These are phyloP conservation scores for Drosophila ercepeae DNA, from an alignment of 1,140 invertebrate genomes.

Conservation along the genomic window DNA sequence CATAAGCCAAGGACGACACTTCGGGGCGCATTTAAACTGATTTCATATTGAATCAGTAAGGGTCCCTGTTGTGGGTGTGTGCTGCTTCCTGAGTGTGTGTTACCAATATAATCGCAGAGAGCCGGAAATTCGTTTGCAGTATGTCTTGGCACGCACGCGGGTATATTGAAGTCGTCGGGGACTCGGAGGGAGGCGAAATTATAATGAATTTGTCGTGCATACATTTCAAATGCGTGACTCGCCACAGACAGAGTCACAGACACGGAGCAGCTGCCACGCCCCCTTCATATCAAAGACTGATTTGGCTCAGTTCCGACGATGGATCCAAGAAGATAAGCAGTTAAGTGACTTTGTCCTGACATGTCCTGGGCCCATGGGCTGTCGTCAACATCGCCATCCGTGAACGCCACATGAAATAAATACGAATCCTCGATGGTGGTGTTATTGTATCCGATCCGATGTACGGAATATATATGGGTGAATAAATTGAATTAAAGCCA, in stretches of 20 bases:
- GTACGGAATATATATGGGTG: constrained; percentile 40
- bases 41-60: constrained; percentile 66
- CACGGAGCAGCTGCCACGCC: constrained; percentile 15
- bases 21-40: constrained; percentile 79
- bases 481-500: constrained; percentile 80
- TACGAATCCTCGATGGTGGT: constrained; percentile 40
- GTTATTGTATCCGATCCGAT: constrained; percentile 1
- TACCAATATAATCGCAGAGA: constrained; percentile 21
- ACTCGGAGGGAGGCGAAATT: constrained; percentile 49
- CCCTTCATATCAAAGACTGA: constrained; percentile 37
- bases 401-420: constrained; percentile 60
- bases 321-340: constrained; percentile 64
- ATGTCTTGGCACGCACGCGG: constrained; percentile 72
- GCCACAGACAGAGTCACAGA: constrained; percentile 17
- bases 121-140: constrained; percentile 56
- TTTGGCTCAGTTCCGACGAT: constrained; percentile 66
- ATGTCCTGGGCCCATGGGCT: constrained; percentile 36
- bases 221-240: constrained; percentile 47
- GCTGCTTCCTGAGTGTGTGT: constrained; percentile 9
- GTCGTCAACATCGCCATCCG: constrained; percentile 35
- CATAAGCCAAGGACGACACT: constrained; percentile 76
- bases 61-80: constrained; percentile 2
- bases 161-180: constrained; percentile 45
- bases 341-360: constrained; percentile 66
- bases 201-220: constrained; percentile 79